These are phyloP conservation scores for Sturnus vulgaris DNA, from an alignment of 2,113 vertebrate species.

Conservation along the genomic window DNA sequence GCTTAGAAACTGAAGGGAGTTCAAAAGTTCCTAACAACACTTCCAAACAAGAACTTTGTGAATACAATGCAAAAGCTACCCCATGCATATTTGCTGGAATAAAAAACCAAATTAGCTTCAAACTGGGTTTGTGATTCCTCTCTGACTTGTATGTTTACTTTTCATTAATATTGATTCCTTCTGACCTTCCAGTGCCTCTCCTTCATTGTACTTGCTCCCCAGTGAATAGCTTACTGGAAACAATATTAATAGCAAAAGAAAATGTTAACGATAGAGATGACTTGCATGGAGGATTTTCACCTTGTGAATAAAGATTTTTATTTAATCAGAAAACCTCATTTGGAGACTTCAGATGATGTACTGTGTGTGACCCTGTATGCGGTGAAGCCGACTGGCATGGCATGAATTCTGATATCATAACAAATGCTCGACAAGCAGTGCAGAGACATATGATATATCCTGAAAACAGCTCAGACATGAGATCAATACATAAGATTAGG, in stretches of 20 bases:
- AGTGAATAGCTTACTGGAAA: neutral
- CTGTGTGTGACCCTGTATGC: neutral
- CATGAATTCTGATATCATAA: constrained; percentile 8
- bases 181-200: constrained; percentile 37
- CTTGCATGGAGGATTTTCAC: neutral
- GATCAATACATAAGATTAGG: constrained; percentile 11
- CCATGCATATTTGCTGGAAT: constrained; percentile 34
- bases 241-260: constrained; percentile 12
- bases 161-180: constrained; percentile 53
- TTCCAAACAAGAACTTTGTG: constrained; percentile 43
- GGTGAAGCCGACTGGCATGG: neutral
- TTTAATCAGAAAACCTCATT: neutral
- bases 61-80: constrained; percentile 13
- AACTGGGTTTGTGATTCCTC: constrained; percentile 45
- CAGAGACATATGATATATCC: neutral
- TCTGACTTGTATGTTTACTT: constrained; percentile 47
- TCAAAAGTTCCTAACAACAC: constrained; percentile 44
- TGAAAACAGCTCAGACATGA: constrained; percentile 2
- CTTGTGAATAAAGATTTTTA: neutral
- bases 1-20: neutral
- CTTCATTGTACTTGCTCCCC: neutral
- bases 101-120: constrained; percentile 42
- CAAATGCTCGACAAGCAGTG: neutral
- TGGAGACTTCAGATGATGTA: neutral
- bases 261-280: neutral